Percentiles rank a stretch among this genome's conserved stretches.
Conservation (phyloP, 2,113 vertebrate genomes). For the Calidris pugnax region DNA sequence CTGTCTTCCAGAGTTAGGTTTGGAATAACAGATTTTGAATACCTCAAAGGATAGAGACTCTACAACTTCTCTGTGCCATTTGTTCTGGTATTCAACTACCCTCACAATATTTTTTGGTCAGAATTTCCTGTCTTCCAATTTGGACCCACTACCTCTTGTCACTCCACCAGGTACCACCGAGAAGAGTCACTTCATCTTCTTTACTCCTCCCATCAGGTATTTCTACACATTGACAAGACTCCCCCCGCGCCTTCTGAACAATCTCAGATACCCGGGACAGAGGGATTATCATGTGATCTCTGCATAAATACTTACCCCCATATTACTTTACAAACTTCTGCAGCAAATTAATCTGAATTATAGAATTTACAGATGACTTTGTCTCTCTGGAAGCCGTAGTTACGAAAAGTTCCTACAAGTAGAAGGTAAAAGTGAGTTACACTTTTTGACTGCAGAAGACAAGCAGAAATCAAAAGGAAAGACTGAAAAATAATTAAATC, state of each 20-base stretch:
- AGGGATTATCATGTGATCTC: background rate
- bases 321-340: background rate
- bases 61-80: background rate
- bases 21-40: background rate
- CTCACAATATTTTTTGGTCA: background rate
- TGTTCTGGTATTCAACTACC: background rate
- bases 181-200: background rate
- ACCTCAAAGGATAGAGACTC: background rate
- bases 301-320: background rate
- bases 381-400: background rate
- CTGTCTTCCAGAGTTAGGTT: too few relatives aligned
- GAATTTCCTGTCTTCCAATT: background rate
- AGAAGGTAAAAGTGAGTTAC: background rate
- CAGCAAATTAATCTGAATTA: background rate
- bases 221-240: background rate
- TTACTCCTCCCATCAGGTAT: background rate
- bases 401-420: background rate
- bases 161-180: background rate
- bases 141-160: background rate
- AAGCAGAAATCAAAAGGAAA: background rate
- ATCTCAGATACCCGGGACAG: background rate
- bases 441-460: background rate
- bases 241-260: background rate
- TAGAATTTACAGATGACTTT: background rate
- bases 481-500: background rate